Base-by-base conservation (phyloP, 2,797 vertebrate species). In the Lophotriccus pileatus region DNA sequence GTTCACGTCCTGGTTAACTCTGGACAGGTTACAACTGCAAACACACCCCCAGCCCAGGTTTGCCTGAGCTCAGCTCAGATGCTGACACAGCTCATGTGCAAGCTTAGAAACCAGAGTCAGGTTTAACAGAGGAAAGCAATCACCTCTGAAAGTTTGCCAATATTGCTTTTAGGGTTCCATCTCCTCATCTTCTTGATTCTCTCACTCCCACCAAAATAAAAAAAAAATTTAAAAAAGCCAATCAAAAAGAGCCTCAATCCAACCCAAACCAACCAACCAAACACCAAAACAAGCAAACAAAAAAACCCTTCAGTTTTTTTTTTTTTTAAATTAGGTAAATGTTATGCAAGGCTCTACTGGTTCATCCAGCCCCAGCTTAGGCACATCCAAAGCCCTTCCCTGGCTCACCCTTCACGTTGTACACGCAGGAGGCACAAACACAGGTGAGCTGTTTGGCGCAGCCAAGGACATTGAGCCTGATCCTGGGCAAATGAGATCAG, bases 1-100 rank as follows among this genome's bases (percentile, higher is more conserved):
- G 47, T 0, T 50, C 49, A 16, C 0, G 0, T 17, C 4, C 19
- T 5, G 37, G 17, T 7, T 7, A 14, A 11, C 47, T 77, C 47
- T 32, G 53, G 23, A 20, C 14, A 50, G 41, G 17, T 32, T 67
- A 7, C 64, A 60, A 32, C 58, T 39, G 67, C 55, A 83, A 74
- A 49, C 37, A 28, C 20, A 50, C 25, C 9, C 55, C 30, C 47
- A 60, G 43, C 9, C 36, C 5, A 0, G 21, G 10, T 25, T 52
- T 59, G 68, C 56, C 21, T 8, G 23, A 86, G 44, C 32, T 64
- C 34, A 53, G 43, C 23, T 46, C 14, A 84, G 17, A 18, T 77
- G 21, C 30, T 58, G 50, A 49, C 11, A 17, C 41, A 60, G 62
- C 53, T 67, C 50, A 20, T 16, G 9, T 14, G 22, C 44, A 39